These are phyloP conservation scores for Pyrgus malvae DNA, from an alignment of 2,888 invertebrate species.

Conservation along the genomic window DNA sequence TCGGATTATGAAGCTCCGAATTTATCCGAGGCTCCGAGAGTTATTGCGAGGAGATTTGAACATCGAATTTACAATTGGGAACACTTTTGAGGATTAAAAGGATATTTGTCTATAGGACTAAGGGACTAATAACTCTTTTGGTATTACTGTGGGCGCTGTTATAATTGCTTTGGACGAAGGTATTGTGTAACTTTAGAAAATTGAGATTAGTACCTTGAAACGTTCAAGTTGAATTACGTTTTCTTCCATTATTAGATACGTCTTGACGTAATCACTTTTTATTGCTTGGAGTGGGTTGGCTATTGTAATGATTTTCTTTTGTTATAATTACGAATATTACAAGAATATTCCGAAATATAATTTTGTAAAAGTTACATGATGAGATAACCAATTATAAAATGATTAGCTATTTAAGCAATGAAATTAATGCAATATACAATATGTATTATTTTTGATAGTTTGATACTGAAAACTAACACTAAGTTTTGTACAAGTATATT, in stretches of 20 bases:
- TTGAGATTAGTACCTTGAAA: neutral
- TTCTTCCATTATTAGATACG: neutral
- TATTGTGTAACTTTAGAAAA: neutral
- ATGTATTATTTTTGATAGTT: too few species aligned
- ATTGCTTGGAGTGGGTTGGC: too few species aligned
- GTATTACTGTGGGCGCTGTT: conserved; percentile 1
- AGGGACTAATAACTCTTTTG: conserved; percentile 23
- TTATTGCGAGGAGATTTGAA: conserved; percentile 47
- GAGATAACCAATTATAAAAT: too few species aligned
- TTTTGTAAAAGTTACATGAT: too few species aligned
- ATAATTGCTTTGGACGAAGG: neutral
- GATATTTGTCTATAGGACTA: conserved; percentile 42
- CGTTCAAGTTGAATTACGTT: neutral
- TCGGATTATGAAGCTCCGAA: conserved; percentile 58
- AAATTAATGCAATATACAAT: too few species aligned
- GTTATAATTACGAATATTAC: too few species aligned
- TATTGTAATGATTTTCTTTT: too few species aligned
- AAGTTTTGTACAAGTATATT: too few species aligned
- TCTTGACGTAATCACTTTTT: too few species aligned
- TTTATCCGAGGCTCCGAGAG: conserved; percentile 54
- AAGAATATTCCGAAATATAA: too few species aligned
- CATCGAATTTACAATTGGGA: conserved; percentile 44
- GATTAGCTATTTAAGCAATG: too few species aligned
- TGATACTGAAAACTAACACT: too few species aligned
- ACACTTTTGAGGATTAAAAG: conserved; percentile 48